Conservation (phyloP, 2,888 invertebrate species). For the Eupsilia transversa region DNA sequence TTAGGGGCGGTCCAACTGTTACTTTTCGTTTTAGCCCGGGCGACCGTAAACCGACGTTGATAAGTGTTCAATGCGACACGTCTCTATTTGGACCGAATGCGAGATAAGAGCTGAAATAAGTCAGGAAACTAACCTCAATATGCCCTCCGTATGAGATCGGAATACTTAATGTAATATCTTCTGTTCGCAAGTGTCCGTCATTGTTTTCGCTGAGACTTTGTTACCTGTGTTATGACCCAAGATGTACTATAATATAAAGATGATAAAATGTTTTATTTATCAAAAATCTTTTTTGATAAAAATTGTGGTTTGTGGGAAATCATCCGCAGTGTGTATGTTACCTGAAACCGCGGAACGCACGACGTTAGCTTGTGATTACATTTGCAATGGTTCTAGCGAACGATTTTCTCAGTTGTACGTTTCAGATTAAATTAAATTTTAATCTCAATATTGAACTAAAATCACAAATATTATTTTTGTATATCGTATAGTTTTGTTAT, state of each 20-base stretch:
- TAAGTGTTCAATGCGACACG: constrained; percentile 82
- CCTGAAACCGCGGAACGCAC: constrained; percentile 2
- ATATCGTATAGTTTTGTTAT: not conserved
- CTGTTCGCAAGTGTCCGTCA: constrained; percentile 28
- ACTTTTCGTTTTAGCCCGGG: constrained; percentile 82
- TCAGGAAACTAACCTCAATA: constrained; percentile 73
- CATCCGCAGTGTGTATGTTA: not conserved
- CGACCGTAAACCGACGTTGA: constrained; percentile 83
- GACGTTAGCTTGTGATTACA: constrained; percentile 16
- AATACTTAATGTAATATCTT: constrained; percentile 63
- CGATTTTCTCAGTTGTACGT: not conserved
- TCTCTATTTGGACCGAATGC: constrained; percentile 78
- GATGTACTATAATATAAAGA: not conserved
- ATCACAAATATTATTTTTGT: not conserved
- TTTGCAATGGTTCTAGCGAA: not conserved
- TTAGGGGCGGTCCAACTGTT: constrained; percentile 75
- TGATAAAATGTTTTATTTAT: constrained; percentile 10
- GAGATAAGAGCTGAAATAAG: constrained; percentile 79
- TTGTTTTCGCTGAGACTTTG: constrained; percentile 22
- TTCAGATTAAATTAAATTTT: not conserved
- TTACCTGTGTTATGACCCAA: constrained; percentile 17
- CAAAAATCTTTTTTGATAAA: not conserved
- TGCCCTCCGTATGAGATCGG: constrained; percentile 55
- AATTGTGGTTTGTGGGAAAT: not conserved
- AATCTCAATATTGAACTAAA: not conserved